Base-by-base conservation (phyloP, 2,888 invertebrate genomes). In the Metopia argyrocephala region DNA sequence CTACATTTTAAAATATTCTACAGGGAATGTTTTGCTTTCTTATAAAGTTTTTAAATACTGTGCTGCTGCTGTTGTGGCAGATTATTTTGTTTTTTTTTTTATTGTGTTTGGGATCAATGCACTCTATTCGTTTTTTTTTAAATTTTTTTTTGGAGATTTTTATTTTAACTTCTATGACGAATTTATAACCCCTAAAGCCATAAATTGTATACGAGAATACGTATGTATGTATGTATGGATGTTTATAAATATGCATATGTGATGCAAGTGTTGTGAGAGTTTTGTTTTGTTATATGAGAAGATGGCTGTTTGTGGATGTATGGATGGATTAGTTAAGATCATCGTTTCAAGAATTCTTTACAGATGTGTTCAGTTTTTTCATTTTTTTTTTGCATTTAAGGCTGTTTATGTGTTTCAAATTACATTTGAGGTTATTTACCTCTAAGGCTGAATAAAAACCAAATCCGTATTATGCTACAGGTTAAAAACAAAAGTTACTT, bases 111-210 rank as follows among this genome's bases (percentile, higher is more conserved):
- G 78, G 85, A 83, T 85, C 85, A 85, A 82, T 78, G 84, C 75
- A 84, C 85, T 83, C 66, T 79, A 71, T 80, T n/a, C n/a, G n/a
- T n/a, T 38, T 38, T 31, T 38, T 12, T 38, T 9, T 3, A 38
- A 15, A 38, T 12, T 38, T 38, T 15, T 38, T 12, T 71, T 74
- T 70, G 52, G 50, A 73, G 71, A 73, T 69, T 75, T 83, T 79
- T 78, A 71, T 79, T 83, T 83, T 78, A 57, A 81, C 83, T 83
- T 84, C 84, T 84, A 83, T 82, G 82, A 82, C 78, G 70, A 81
- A 74, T 62, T 70, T 70, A 56, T 65, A 81, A 61, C 62, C 48
- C 56, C 56, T 66, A 73, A 68, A 46, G 69, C 18, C 27, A 48
- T 48, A 25, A 69, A 20, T 27, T 66, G 27, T 1, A 38, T n/a